Base-by-base conservation (phyloP, 2,888 invertebrate species). In the Esperia sulphurella region DNA sequence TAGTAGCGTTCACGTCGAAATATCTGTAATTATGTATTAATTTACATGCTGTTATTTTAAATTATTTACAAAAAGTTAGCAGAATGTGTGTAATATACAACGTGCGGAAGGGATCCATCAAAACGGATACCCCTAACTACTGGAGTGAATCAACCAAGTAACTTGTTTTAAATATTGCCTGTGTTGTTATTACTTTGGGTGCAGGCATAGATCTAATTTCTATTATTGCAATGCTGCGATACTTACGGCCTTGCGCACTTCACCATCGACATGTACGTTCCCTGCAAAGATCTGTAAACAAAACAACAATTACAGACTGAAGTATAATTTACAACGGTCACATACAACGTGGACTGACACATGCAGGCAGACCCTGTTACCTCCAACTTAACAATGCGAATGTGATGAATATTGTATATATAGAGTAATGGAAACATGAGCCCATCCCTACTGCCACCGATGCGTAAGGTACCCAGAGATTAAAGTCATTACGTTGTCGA, bases 1-100 rank as follows among this genome's bases (percentile, higher is more conserved):
- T 92, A 0, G 97, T 97, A 0, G 96, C 93, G 33, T 89, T 90
- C 39, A 93, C 79, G 48, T 94, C 91, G 71, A 95, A 95, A 75
- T 95, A 96, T 46, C 94, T 94, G 68, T 41, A 77, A 75, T 21
- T 21, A 21, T 5, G 5, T 21, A 21, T n/a, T n/a, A n/a, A n/a
- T n/a, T n/a, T n/a, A n/a, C n/a, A n/a, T n/a, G n/a, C n/a, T n/a
- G n/a, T n/a, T n/a, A n/a, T n/a, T n/a, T n/a, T n/a, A n/a, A n/a
- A n/a, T n/a, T n/a, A n/a, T n/a, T n/a, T n/a, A n/a, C n/a, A n/a
- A n/a, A n/a, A n/a, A n/a, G n/a, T n/a, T n/a, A n/a, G n/a, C n/a
- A n/a, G n/a, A n/a, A n/a, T n/a, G n/a, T n/a, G n/a, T n/a, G n/a
- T n/a, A n/a, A n/a, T n/a, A n/a, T n/a, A n/a, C n/a, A n/a, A n/a